Base-by-base conservation (phyloP, 2,113 vertebrate species). In the Dermatemys mawii region DNA sequence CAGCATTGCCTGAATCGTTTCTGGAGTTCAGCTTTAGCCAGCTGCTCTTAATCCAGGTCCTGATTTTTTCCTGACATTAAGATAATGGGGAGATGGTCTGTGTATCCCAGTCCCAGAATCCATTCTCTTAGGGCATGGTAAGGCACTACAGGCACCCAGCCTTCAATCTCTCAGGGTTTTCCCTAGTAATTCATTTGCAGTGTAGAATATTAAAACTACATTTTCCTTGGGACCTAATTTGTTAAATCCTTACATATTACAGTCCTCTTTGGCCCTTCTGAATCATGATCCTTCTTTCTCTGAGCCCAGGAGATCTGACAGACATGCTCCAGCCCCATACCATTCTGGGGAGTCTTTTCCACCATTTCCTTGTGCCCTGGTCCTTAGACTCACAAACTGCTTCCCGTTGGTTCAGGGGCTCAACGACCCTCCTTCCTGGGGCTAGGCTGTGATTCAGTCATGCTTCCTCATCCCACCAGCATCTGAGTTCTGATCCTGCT, bases 291-390 rank as follows among this genome's bases (percentile, higher is more conserved):
- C 57, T 63, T 63, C 32, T 32, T 63, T 63, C 13, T 35, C 11
- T 57, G 21, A 26, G 24, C 35, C 13, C 22, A 9, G 22, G 27
- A 54, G 6, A 5, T 14, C 38, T 14, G 27, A 75, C 32, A 38
- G 8, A 41, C 3, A 5, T 5, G 27, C 24, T 54, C 50, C 32
- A 29, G 41, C 19, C 35, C 27, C 29, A 19, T 27, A 5, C 35
- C 35, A n/a, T n/a, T 70, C 27, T 85, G 38, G 35, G 35, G 51
- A 32, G 12, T n/a, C 70, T 16, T 12, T 22, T 35, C 17, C 35
- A 35, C 50, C 44, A 4, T 24, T 84, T 22, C 3, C 27, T 35
- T 6, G 2, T 24, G 5, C 0, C 0, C 12, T 70, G 35, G n/a
- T 35, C 63, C 19, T 21, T 70, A 70, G 19, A 22, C n/a, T 38